Conservation (phyloP, 2,888 invertebrate genomes). For the Ectemnius lituratus region DNA sequence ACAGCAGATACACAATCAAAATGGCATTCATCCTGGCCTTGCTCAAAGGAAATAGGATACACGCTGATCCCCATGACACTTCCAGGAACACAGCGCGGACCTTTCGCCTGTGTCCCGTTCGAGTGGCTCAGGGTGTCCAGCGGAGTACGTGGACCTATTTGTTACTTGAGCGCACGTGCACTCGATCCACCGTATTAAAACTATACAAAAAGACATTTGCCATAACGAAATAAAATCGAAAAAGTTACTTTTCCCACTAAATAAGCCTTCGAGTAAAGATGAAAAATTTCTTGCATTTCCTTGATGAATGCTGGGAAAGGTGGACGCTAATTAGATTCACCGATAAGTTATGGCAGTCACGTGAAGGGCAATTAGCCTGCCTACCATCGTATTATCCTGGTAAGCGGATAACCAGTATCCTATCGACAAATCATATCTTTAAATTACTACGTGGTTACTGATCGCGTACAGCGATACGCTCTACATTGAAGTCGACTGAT, state of each 20-base stretch:
- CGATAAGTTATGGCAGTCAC: too few relatives aligned
- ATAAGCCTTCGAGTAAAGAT: too few relatives aligned
- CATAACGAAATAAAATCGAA: too few relatives aligned
- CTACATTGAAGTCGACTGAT: neutral
- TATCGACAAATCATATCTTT: neutral
- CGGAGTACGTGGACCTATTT: neutral
- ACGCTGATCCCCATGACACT: neutral
- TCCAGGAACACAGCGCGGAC: conserved; percentile 8
- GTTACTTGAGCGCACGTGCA: too few relatives aligned
- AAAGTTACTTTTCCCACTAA: too few relatives aligned
- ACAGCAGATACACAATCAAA: neutral
- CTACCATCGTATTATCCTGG: neutral
- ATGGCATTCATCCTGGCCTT: neutral
- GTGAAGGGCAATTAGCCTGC: too few relatives aligned
- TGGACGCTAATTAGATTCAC: too few relatives aligned
- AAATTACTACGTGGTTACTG: neutral
- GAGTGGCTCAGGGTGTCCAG: neutral
- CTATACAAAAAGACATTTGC: neutral
- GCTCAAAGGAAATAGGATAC: neutral
- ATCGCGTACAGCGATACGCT: neutral
- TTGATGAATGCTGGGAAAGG: too few relatives aligned
- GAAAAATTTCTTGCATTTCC: too few relatives aligned
- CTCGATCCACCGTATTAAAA: neutral
- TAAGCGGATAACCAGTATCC: conserved; percentile 2
- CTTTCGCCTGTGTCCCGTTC: conserved; percentile 7